A percentile compares a stretch with the other conserved stretches of the same genome.
These are phyloP conservation scores for Cloeon dipterum DNA, from an alignment of 2,888 invertebrate genomes.

Conservation along the genomic window DNA sequence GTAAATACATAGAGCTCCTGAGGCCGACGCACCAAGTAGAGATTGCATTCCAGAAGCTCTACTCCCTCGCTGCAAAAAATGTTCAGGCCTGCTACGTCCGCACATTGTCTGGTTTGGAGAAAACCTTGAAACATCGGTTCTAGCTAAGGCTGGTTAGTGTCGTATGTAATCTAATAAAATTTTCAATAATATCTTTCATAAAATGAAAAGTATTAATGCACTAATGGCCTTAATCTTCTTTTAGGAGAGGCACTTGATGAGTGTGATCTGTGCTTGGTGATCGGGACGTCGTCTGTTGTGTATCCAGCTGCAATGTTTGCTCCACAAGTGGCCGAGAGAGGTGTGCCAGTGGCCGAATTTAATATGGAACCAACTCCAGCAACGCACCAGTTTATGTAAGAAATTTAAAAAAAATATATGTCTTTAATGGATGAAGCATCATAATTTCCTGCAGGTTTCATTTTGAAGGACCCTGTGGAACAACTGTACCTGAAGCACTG, in stretches of 20 bases:
- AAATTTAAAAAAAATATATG: neutral
- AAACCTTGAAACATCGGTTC: conserved; percentile 33
- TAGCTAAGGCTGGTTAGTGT: conserved; percentile 33
- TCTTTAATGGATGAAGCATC: neutral
- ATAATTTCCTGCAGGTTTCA: conserved; percentile 22
- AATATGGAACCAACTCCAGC: conserved; percentile 33
- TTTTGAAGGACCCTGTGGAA: conserved; percentile 30
- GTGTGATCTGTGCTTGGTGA: conserved; percentile 58
- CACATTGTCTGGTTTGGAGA: conserved; percentile 83
- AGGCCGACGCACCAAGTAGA: conserved; percentile 17
- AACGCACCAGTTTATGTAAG: conserved; percentile 25
- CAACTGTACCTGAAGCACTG: conserved; percentile 25
- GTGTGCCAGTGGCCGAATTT: conserved; percentile 53
- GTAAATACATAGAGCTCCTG: too few species aligned
- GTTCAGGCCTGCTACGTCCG: conserved; percentile 48
- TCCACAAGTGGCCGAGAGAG: conserved; percentile 44
- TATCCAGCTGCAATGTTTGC: conserved; percentile 80
- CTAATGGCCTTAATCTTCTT: conserved; percentile 8
- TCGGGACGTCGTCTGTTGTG: conserved; percentile 70
- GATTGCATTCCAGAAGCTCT: conserved; percentile 36
- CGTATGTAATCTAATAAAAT: neutral
- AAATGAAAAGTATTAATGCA: conserved; percentile 1
- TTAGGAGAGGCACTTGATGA: conserved; percentile 33
- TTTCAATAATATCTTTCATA: too few species aligned
- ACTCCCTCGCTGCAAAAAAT: conserved; percentile 44